These are phyloP conservation scores for Dascillus cervinus DNA, from an alignment of 2,888 invertebrate species.

Conservation along the genomic window DNA sequence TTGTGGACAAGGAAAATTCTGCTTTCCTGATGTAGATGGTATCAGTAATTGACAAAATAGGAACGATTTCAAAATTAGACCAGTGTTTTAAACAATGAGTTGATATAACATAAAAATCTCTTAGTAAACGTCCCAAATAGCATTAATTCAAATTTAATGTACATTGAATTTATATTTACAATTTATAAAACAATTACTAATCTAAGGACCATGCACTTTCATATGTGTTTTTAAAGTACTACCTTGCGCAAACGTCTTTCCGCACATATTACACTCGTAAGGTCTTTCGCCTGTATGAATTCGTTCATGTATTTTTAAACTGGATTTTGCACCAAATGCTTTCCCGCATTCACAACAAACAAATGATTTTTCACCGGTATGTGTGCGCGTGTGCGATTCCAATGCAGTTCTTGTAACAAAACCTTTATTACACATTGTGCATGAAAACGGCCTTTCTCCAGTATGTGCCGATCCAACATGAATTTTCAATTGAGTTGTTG, in stretches of 20 bases:
- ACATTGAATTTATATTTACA: no score
- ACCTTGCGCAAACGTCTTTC: slow-evolving; percentile 11
- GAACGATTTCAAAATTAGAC: no score
- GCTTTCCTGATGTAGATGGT: no score
- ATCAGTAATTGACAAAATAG: no score
- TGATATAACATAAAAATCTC: no score
- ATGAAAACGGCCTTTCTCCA: slow-evolving; percentile 16
- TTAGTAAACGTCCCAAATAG: no score
- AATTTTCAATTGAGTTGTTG: slow-evolving; percentile 15
- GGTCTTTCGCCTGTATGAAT: slow-evolving; percentile 13
- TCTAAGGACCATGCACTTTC: slow-evolving; percentile 11
- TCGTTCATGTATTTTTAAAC: slow-evolving; percentile 12
- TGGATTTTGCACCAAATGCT: slow-evolving; percentile 14
- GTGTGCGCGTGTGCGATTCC: slow-evolving; percentile 11
- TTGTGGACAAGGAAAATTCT: no score
- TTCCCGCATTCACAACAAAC: slow-evolving; percentile 14
- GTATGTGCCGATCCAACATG: slow-evolving; percentile 16
- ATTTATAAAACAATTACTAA: no score
- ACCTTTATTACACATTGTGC: slow-evolving; percentile 11
- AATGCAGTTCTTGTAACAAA: slow-evolving; percentile 14
- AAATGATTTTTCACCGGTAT: slow-evolving; percentile 14
- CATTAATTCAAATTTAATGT: no score
- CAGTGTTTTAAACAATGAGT: no score
- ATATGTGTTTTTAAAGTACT: slow-evolving; percentile 14
- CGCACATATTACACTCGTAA: slow-evolving; percentile 9